These are phyloP conservation scores for Phthorimaea operculella DNA, from an alignment of 1,140 invertebrate species.

Conservation along the genomic window DNA sequence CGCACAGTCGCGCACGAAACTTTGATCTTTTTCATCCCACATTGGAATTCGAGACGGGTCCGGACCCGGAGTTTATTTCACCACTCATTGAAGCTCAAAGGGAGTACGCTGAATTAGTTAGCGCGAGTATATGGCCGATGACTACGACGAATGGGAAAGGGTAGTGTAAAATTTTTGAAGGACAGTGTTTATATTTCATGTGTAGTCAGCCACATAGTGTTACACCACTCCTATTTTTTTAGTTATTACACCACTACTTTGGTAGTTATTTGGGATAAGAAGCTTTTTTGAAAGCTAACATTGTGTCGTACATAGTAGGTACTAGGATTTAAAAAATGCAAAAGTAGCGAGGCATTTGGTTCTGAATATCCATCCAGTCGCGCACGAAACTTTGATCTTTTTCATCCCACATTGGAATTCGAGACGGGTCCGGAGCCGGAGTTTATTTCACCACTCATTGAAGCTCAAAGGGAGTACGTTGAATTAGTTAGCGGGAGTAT, in stretches of 20 bases:
- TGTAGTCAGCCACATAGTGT: too few relatives aligned
- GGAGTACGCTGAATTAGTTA: constrained; percentile 5
- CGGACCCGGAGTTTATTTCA: neutral
- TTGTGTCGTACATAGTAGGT: too few relatives aligned
- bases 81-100: constrained; percentile 1
- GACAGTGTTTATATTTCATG: too few relatives aligned
- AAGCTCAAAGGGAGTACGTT: neutral
- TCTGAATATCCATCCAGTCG: neutral
- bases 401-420: neutral
- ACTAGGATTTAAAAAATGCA: too few relatives aligned
- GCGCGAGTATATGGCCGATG: neutral
- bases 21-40: constrained; percentile 3
- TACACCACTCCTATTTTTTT: too few relatives aligned
- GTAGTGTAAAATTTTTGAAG: too few relatives aligned
- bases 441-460: neutral
- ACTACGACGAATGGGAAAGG: too few relatives aligned
- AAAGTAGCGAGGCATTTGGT: neutral
- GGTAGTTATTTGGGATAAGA: too few relatives aligned
- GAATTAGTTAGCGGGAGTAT: constrained; percentile 4
- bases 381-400: constrained; percentile 4
- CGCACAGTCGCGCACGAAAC: neutral
- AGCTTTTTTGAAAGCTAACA: too few relatives aligned
- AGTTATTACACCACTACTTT: too few relatives aligned
- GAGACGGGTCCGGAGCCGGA: neutral
- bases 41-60: neutral